A percentile compares a stretch with the other conserved stretches of the same genome.
Evolutionary conservation across 2,797 vertebrate genomes (phyloP).

Genomic region (Myotis myotis): DNA sequence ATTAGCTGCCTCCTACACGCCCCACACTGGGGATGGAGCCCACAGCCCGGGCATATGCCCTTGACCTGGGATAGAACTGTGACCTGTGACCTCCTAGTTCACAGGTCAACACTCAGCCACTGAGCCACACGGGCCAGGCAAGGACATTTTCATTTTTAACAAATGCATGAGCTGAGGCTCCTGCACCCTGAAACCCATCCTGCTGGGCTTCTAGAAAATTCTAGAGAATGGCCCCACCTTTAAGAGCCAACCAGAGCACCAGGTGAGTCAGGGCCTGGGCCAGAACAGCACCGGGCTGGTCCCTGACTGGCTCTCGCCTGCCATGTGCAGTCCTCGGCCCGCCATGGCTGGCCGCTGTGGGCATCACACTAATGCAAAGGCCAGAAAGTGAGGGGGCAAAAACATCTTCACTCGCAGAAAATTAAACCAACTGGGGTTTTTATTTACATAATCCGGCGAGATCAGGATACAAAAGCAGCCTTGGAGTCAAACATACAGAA

Average conservation of each 20-base stretch:
- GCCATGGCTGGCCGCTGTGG: neutral
- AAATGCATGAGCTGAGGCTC: neutral
- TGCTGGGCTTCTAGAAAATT: neutral
- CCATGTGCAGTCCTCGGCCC: neutral
- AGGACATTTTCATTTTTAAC: neutral
- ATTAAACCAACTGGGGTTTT: neutral
- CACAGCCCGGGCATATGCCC: no score
- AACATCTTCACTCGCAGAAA: neutral
- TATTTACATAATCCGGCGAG: slow-evolving; percentile 35
- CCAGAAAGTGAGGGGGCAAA: neutral
- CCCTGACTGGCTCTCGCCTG: neutral
- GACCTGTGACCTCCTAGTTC: no score
- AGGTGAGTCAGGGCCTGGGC: neutral
- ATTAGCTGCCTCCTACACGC: no score
- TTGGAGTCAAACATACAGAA: neutral
- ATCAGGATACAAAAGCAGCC: neutral
- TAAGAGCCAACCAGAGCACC: neutral
- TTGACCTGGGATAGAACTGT: no score
- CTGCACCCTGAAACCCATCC: neutral
- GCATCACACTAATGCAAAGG: neutral
- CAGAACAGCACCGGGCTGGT: neutral
- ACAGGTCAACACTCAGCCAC: no score
- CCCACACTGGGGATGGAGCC: no score
- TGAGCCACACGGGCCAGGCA: no score
- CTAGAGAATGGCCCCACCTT: neutral